phyloP scores from a whole-genome alignment of 2,113 vertebrate genomes.

The Cheilinus undulatus region DNA sequence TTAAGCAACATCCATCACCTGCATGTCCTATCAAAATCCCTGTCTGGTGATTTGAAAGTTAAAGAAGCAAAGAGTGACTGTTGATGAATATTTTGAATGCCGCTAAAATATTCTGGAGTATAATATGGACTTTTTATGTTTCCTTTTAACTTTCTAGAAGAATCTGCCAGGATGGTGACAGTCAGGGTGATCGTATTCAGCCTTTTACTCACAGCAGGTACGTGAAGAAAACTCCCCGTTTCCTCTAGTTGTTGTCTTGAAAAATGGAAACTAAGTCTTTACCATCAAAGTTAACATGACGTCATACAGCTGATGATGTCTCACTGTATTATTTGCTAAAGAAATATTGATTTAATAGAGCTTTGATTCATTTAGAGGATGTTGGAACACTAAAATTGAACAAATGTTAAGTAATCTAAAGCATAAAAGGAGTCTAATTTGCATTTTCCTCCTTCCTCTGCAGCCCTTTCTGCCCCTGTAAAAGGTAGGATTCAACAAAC shows the following conservation, averaged over 20 bases:
- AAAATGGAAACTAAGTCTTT: neutral
- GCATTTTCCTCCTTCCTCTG: constrained; percentile 5
- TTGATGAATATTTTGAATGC: neutral
- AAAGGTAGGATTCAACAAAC: constrained; percentile 67
- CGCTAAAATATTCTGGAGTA: neutral
- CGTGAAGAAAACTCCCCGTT: neutral
- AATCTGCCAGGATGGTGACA: constrained; percentile 68
- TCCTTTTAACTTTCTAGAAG: constrained; percentile 39
- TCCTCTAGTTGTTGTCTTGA: neutral
- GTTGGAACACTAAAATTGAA: neutral
- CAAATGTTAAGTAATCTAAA: neutral
- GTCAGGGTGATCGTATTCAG: constrained; percentile 57
- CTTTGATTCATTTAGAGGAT: neutral
- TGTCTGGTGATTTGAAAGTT: neutral
- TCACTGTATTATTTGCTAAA: neutral
- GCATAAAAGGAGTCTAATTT: neutral
- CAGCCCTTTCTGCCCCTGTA: constrained; percentile 69
- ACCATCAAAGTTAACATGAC: no score
- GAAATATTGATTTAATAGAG: neutral
- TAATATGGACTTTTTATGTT: no score
- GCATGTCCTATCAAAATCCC: neutral
- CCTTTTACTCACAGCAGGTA: constrained; percentile 78
- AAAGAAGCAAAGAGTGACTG: neutral
- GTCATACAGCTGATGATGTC: neutral
- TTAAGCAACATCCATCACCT: neutral